These are phyloP conservation scores for Mugil cephalus DNA, from an alignment of 2,113 vertebrate genomes.

Conservation along the genomic window DNA sequence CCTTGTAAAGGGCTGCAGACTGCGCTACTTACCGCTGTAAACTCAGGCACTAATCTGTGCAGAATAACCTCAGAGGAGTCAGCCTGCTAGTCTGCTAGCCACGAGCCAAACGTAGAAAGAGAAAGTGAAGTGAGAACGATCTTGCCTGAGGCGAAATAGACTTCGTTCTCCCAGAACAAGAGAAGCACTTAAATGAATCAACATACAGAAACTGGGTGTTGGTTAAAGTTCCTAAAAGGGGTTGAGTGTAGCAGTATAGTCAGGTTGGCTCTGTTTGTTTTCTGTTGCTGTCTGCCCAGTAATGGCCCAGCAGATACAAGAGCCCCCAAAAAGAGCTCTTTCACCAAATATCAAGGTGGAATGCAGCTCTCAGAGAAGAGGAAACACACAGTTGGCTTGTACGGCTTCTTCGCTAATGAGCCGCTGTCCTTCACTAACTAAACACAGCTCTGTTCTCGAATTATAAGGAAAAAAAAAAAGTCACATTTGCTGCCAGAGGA, in stretches of 20 bases:
- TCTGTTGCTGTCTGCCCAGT: slow-evolving; percentile 1
- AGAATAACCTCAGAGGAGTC: neutral
- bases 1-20: neutral
- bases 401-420: slow-evolving; percentile 28
- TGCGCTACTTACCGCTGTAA: neutral
- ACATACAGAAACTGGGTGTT: neutral
- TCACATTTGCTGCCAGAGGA: neutral
- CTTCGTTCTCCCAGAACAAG: neutral
- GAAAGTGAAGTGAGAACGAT: neutral
- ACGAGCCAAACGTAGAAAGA: slow-evolving; percentile 4
- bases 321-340: slow-evolving; percentile 21
- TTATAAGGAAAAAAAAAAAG: neutral
- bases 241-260: neutral
- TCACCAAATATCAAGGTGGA: neutral
- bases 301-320: slow-evolving; percentile 14
- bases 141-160: neutral
- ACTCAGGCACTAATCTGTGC: neutral
- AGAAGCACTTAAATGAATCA: neutral
- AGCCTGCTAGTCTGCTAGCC: neutral
- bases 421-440: slow-evolving; percentile 12
- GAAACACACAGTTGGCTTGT: neutral
- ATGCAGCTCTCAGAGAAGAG: neutral
- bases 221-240: too few relatives aligned
- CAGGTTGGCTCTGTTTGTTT: neutral
- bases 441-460: neutral